Percentiles rank a stretch among this genome's conserved stretches.
Evolutionary conservation across 2,113 vertebrate genomes (phyloP).

Genomic region (Myiagra hebetior): DNA sequence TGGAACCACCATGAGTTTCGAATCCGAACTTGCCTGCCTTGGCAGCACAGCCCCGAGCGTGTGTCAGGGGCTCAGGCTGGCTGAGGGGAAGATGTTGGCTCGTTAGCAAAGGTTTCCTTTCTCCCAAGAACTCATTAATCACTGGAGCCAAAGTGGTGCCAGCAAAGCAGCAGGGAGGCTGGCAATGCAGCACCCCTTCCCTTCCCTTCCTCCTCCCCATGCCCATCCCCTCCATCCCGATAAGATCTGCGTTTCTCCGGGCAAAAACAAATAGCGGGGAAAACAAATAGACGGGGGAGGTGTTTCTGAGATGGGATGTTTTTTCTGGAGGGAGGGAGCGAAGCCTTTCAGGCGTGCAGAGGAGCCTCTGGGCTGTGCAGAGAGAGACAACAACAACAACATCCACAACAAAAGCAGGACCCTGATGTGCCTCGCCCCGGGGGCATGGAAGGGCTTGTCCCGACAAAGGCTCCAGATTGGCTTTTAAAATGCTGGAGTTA

Average conservation of each 20-base stretch:
- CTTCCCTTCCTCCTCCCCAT: not conserved
- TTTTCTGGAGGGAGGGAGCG: not conserved
- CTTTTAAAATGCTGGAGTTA: not conserved
- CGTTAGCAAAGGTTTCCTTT: constrained; percentile 20
- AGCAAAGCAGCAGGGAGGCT: not conserved
- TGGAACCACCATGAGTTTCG: not conserved
- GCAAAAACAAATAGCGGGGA: not conserved
- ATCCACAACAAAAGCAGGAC: not conserved
- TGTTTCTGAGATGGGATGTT: not conserved
- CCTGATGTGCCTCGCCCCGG: not conserved
- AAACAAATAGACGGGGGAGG: not conserved
- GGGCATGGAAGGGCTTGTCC: not conserved
- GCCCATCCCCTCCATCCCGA: not conserved
- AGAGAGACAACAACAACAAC: not conserved
- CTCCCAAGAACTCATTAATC: constrained; percentile 24
- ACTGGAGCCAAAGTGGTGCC: not conserved
- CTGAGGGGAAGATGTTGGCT: constrained; percentile 4
- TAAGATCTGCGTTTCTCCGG: not conserved
- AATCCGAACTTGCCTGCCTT: not conserved
- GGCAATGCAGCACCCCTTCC: not conserved
- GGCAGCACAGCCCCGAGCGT: not conserved
- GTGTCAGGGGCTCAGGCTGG: not conserved
- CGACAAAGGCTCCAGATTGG: not conserved
- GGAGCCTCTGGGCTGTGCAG: not conserved
- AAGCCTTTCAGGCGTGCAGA: not conserved